Evolutionary conservation across 2,797 vertebrate genomes (phyloP).

Genomic region (Varecia variegata): DNA sequence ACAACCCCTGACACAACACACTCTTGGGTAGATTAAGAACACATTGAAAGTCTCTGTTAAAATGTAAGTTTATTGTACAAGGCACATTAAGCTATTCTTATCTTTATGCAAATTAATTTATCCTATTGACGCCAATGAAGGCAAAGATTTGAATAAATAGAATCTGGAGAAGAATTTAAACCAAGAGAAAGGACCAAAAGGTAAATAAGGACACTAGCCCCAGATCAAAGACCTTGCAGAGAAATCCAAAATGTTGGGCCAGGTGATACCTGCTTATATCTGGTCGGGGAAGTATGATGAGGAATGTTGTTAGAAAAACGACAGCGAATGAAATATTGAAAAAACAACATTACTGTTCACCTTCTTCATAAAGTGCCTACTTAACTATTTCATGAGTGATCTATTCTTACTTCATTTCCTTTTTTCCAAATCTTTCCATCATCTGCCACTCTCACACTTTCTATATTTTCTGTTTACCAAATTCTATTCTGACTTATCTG

Average conservation of each 20-base stretch:
- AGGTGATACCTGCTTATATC: not conserved
- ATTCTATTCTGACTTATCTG: not conserved
- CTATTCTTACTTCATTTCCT: not conserved
- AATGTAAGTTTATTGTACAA: not conserved
- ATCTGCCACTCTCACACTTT: not conserved
- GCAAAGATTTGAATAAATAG: not conserved
- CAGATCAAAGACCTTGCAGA: not conserved
- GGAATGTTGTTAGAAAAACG: not conserved
- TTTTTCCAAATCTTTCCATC: not conserved
- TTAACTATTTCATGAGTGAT: not conserved
- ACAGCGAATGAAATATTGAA: not conserved
- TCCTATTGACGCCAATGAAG: not conserved
- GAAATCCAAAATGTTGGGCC: not conserved
- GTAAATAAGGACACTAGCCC: not conserved
- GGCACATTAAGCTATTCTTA: not conserved
- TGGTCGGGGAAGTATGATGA: not conserved
- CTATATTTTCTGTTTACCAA: not conserved
- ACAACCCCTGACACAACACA: not conserved
- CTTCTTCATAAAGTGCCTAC: not conserved
- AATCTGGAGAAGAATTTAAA: not conserved
- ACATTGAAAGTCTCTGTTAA: not conserved
- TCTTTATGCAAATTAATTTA: conserved; percentile 27
- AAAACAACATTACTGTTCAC: not conserved
- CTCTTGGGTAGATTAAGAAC: not conserved
- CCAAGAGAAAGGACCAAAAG: not conserved